Conservation (phyloP, 2,797 vertebrate species). For the Malurus leucopterus region DNA sequence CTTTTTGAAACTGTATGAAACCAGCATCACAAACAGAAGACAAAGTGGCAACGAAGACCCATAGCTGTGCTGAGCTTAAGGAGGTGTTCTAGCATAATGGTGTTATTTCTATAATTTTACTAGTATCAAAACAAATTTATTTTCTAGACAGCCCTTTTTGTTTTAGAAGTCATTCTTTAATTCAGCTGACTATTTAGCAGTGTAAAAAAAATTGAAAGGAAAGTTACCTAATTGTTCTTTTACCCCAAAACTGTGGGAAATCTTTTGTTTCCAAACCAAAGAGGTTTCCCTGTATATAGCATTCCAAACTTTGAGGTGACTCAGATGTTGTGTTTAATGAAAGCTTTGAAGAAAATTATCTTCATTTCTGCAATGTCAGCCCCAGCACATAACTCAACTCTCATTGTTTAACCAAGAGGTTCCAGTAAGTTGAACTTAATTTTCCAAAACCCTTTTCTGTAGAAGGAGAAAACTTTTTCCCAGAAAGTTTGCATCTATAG, state of each 20-base stretch:
- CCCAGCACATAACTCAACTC: background rate
- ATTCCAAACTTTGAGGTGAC: constrained; percentile 1
- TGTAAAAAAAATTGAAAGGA: background rate
- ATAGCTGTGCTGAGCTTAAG: background rate
- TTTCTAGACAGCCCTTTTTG: background rate
- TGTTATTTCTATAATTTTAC: background rate
- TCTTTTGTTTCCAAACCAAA: background rate
- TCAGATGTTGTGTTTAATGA: background rate
- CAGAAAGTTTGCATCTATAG: background rate
- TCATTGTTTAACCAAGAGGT: background rate
- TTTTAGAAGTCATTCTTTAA: background rate
- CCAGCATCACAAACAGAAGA: background rate
- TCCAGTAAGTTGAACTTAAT: background rate
- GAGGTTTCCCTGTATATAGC: background rate
- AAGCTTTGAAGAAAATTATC: background rate
- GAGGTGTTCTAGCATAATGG: background rate
- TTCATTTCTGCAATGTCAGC: background rate
- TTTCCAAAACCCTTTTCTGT: background rate
- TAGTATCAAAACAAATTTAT: background rate
- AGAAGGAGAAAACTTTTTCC: background rate
- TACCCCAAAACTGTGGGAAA: background rate
- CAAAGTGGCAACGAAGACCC: background rate
- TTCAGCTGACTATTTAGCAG: background rate
- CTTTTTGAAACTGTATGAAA: background rate
- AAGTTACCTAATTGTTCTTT: background rate